A percentile compares a stretch with the other conserved stretches of the same genome.
phyloP scores from a whole-genome alignment of 2,113 vertebrate genomes.

The Microtus ochrogaster region DNA sequence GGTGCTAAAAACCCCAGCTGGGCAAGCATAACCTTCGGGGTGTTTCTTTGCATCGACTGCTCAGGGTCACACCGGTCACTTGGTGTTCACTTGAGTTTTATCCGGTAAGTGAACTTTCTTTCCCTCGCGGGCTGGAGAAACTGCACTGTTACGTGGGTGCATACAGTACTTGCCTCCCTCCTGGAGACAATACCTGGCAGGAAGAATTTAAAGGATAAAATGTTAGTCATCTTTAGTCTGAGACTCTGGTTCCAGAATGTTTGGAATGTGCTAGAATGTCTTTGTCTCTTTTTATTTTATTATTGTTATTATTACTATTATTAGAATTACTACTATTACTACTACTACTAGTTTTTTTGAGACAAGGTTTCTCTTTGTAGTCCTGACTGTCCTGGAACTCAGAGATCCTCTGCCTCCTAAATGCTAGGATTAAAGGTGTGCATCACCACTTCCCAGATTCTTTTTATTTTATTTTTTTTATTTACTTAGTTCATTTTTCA shows the following conservation, averaged over 20 bases:
- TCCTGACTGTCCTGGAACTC: background rate
- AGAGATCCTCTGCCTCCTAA: background rate
- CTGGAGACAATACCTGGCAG: background rate
- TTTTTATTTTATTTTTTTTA: too few relatives aligned
- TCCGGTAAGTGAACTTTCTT: constrained; percentile 87
- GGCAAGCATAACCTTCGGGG: constrained; percentile 97
- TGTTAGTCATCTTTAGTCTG: background rate
- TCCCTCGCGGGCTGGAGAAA: rapidly evolving
- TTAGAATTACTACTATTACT: background rate
- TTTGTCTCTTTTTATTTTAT: background rate
- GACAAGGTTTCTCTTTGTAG: background rate
- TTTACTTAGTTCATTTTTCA: too few relatives aligned
- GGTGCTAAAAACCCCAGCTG: constrained; percentile 97
- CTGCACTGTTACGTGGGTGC: rapidly evolving
- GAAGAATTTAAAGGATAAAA: background rate
- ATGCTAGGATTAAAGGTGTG: background rate
- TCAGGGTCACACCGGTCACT: constrained; percentile 96
- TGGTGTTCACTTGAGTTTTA: constrained; percentile 96
- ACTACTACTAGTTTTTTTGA: background rate
- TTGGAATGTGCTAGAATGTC: background rate
- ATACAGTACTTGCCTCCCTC: too few relatives aligned
- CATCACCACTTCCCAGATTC: background rate
- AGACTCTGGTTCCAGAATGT: background rate
- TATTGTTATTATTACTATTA: background rate
- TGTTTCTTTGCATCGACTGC: constrained; percentile 98